Evolutionary conservation across 2,888 invertebrate genomes (phyloP), one percentile per base, ranked within the genome.

Genomic region (Eristalinus sepulchralis): DNA sequence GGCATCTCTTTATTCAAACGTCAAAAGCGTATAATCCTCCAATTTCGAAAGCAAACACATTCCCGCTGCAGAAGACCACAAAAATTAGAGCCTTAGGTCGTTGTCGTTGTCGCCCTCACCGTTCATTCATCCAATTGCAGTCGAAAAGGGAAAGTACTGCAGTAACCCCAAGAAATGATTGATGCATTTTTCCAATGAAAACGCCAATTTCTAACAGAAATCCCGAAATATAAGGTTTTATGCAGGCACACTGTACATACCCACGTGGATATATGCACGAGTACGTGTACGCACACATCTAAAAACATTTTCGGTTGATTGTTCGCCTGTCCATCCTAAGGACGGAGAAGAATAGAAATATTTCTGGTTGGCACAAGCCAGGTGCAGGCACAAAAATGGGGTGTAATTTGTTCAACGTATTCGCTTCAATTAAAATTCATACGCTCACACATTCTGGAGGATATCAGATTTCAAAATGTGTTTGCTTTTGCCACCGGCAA

Each of bases 11-110:
- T 70, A 67, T 79, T 72, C 72, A 76, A 80, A 87, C 71, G 78
- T 80, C 79, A 83, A 79, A 87, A 87, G 83, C 87, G 87, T 87
- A 83, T 87, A 87, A 87, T 87, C 83, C 83, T 71, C 75, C 78
- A 83, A 86, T 86, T 86, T 82, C 39, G 47, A 86, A 86, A 79
- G 83, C 78, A 86, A 86, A 83, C 79, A 86, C 66, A 77, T 86
- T 82, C 75, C 64, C 33, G 67, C 71, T 63, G 68, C 70, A 78
- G 83, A 85, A 72, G 82, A 27, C 86, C 64, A 78, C 78, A 64
- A 55, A 83, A 86, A 83, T 86, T 75, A 83, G 70, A 47, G 71
- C 31, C 71, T 60, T n/a, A 86, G 72, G 73, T 73, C 64, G n/a
- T 22, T 82, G 73, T 73, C 64, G n/a, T 22, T 82, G 70, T 78